phyloP scores from a whole-genome alignment of 2,113 vertebrate genomes.

The Mastomys coucha region DNA sequence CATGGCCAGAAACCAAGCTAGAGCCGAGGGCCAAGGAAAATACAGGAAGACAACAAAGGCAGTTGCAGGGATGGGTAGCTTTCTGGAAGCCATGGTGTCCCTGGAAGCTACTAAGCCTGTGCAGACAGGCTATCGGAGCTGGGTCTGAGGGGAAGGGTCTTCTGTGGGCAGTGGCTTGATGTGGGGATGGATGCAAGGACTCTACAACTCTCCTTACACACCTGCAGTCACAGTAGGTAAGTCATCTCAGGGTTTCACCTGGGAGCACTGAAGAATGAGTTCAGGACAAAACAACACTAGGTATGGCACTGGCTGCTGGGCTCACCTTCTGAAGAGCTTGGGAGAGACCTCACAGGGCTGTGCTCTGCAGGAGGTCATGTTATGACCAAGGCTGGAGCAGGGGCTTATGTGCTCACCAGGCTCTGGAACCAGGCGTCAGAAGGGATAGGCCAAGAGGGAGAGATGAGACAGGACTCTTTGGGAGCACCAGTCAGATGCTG shows the following conservation, averaged over 20 bases:
- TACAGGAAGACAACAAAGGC: neutral
- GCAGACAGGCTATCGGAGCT: neutral
- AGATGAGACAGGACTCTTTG: neutral
- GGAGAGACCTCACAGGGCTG: neutral
- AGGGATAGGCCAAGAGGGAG: neutral
- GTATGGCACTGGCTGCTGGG: neutral
- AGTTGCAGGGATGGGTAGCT: neutral
- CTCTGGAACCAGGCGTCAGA: neutral
- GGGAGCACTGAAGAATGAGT: neutral
- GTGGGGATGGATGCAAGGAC: neutral
- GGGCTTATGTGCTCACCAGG: neutral
- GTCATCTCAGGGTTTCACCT: neutral
- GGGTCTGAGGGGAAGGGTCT: neutral
- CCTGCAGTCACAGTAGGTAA: neutral
- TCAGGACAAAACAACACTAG: too few species aligned
- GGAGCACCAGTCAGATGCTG: neutral
- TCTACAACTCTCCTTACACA: neutral
- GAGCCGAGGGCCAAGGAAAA: too few species aligned
- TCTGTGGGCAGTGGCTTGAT: neutral
- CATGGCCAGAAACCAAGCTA: neutral
- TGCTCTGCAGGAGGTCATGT: neutral
- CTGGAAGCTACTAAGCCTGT: neutral
- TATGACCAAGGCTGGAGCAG: neutral
- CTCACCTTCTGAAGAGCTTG: neutral
- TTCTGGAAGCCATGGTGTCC: neutral